Conservation (phyloP, 2,113 vertebrate species). For the Muntiacus muntjak region DNA sequence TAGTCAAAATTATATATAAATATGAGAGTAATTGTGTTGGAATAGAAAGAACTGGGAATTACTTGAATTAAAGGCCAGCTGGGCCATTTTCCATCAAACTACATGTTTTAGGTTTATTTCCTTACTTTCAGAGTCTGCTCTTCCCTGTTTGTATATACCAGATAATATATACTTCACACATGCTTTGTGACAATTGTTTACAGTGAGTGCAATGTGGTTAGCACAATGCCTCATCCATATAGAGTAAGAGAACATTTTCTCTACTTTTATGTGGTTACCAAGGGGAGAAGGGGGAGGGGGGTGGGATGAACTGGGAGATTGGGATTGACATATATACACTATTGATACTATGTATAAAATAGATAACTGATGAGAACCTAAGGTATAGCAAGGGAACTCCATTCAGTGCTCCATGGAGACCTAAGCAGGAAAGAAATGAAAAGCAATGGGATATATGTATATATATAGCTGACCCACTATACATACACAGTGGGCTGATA, state of each 20-base stretch:
- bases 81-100: neutral
- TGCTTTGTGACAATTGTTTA: neutral
- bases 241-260: neutral
- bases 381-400: neutral
- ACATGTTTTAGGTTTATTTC: neutral
- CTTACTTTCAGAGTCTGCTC: neutral
- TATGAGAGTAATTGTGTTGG: neutral
- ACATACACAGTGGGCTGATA: neutral
- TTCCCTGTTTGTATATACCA: neutral
- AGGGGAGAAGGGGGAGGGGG: neutral
- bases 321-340: neutral
- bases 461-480: neutral
- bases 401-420: neutral
- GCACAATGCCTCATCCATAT: neutral
- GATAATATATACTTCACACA: neutral
- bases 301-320: neutral
- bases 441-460: neutral
- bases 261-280: neutral
- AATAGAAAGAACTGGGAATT: neutral
- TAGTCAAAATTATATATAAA: neutral
- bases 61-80: neutral
- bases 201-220: neutral
- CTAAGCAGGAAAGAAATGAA: neutral
- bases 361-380: neutral
- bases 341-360: neutral